Evolutionary conservation across 1,140 invertebrate genomes (phyloP), one percentile per base, ranked within the genome.

Genomic region (Parapsyche elsis): DNA sequence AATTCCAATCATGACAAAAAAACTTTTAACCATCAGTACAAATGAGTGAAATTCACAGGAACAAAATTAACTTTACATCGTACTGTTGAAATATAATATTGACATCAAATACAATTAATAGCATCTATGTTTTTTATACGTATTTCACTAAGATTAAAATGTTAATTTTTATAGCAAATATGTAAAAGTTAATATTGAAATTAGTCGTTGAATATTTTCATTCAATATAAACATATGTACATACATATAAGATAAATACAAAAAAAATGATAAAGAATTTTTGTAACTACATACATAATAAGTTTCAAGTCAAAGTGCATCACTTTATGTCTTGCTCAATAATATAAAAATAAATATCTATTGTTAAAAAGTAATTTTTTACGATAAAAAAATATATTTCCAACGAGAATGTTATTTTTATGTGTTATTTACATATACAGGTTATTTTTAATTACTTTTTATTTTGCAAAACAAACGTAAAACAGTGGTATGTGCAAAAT

Each of bases 251-350:
- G 2, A 67, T 12, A 21, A 67, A 67, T 4, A 26, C 12, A 67
- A 67, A 26, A 2, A 19, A 23, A 67, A 67, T 67, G 21, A 67
- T 67, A 67, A n/a, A 4, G 14, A 4, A 57, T 57, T 57, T 21
- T 70, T 70, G 12, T 16, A 21, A 38, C 7, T 38, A 38, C 30
- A 4, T 53, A n/a, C n/a, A n/a, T n/a, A n/a, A n/a, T n/a, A 19
- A 67, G 24, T 26, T 9, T 23, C 24, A 30, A 24, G 64, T 67
- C 24, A 67, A 26, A 67, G 64, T 67, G 64, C 64, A 67, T 67
- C 24, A 67, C 64, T 67, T 67, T 67, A 53, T 14, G 64, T 67
- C n/a, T 67, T 67, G 64, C 64, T 67, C 64, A 67, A 67, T 67
- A 67, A 1, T 26, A 61, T 61, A 53, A 53, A 53, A 53, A 74